Conservation (phyloP, 37 sponge, comb jelly and placozoan genomes). For the Spongilla lacustris region DNA sequence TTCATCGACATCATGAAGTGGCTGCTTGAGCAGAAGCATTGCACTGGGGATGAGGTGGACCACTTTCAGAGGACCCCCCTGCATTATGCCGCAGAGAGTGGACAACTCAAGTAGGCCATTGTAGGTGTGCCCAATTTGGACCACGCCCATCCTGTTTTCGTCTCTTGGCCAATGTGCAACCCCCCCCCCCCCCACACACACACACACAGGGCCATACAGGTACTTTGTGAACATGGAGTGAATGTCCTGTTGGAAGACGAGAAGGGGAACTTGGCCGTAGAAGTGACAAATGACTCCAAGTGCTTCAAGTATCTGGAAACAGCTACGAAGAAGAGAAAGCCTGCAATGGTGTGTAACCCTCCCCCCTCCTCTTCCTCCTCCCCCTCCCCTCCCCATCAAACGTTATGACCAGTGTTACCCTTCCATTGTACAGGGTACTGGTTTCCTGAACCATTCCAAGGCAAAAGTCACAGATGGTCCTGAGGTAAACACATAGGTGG, state of each 20-base stretch:
- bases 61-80: conserved; percentile 76
- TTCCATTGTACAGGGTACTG: background rate
- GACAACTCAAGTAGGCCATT: conserved; percentile 63
- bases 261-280: conserved; percentile 61
- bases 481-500: background rate
- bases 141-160: background rate
- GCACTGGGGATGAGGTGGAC: conserved; percentile 81
- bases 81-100: conserved; percentile 89
- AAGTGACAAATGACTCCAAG: conserved; percentile 53
- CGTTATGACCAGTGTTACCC: too few relatives aligned
- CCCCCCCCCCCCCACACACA: background rate
- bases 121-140: too few relatives aligned
- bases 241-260: conserved; percentile 38
- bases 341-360: background rate
- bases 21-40: conserved; percentile 64
- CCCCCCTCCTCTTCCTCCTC: too few relatives aligned
- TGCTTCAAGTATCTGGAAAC: conserved; percentile 47
- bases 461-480: background rate
- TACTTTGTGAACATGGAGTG: conserved; percentile 49
- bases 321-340: conserved; percentile 15
- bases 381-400: too few relatives aligned
- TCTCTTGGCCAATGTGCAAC: too few relatives aligned
- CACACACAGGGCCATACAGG: conserved; percentile 42
- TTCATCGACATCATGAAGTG: conserved; percentile 63
- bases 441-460: background rate